Evolutionary conservation across 1,140 invertebrate species (phyloP).

Genomic region (Heliconius himera): DNA sequence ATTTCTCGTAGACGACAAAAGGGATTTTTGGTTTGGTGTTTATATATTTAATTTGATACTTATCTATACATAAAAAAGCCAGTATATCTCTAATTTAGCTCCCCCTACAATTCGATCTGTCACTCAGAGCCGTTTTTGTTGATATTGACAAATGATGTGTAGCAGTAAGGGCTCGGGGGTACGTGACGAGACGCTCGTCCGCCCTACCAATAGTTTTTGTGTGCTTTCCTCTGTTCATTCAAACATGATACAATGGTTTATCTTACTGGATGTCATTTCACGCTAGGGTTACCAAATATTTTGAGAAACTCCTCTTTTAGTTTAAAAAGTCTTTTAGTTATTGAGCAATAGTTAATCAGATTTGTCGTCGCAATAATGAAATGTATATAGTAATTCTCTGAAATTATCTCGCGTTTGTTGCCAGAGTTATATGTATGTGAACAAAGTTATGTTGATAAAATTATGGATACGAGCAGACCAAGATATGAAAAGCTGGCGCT

Average conservation of each 20-base stretch:
- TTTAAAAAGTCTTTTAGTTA: too few species aligned
- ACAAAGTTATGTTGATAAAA: too few species aligned
- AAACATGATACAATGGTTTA: constrained; percentile 13
- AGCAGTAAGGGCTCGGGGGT: constrained; percentile 20
- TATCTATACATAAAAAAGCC: neutral
- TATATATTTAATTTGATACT: too few species aligned
- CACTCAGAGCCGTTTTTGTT: neutral
- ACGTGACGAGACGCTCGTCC: constrained; percentile 38
- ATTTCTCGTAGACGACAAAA: too few species aligned
- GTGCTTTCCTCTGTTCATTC: constrained; percentile 21
- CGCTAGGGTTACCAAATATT: neutral
- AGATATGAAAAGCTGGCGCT: too few species aligned
- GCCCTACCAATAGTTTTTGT: constrained; percentile 21
- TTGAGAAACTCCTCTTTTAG: neutral
- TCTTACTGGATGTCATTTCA: constrained; percentile 15
- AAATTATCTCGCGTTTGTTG: too few species aligned
- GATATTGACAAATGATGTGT: constrained; percentile 46
- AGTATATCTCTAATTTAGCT: neutral
- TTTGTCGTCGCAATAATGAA: too few species aligned
- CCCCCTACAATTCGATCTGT: neutral
- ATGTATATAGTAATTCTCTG: too few species aligned
- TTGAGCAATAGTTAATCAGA: too few species aligned
- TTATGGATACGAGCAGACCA: too few species aligned
- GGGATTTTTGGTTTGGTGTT: too few species aligned
- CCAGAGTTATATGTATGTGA: too few species aligned